Base-by-base conservation (phyloP, 2,113 vertebrate species). In the Orthonyx spaldingii region DNA sequence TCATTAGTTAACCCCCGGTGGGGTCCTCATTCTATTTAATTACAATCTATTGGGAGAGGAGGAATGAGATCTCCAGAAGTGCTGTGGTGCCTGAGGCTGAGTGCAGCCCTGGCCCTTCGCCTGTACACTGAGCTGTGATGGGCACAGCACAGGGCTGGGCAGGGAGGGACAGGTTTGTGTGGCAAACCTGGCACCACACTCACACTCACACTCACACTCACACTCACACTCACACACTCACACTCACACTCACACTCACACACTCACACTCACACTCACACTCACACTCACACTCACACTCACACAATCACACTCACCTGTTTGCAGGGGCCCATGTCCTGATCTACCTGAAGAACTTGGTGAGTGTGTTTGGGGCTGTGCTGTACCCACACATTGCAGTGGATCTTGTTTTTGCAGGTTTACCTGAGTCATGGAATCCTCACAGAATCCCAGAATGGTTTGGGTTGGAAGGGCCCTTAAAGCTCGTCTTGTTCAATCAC, bases 261-360 rank as follows among this genome's bases (percentile, higher is more conserved):
- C n/a, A n/a, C n/a, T n/a, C n/a, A n/a, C n/a, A n/a, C n/a, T n/a
- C n/a, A n/a, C n/a, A n/a, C n/a, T n/a, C n/a, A n/a, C n/a, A n/a
- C n/a, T n/a, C n/a, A n/a, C n/a, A n/a, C n/a, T n/a, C n/a, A n/a
- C n/a, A n/a, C n/a, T n/a, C n/a, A n/a, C n/a, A n/a, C n/a, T n/a
- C n/a, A n/a, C n/a, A n/a, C 0, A 1, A 7, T 13, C 3, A 0
- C 10, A 1, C 52, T 50, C 71, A 2, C 39, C n/a, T 46, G 13
- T 21, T 46, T 41, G 37, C 50, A 17, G 60, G 19, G 44, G 10
- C 16, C 22, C 15, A 2, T 7, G 39, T 35, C 23, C 44, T 49
- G 64, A 12, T 60, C 39, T 13, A 22, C 9, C 37, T 71, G 61
- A 17, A 35, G 50, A 37, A 27, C n/a, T 13, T 18, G 15, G 23